Evolutionary conservation across 2,113 vertebrate genomes (phyloP), one percentile per base, ranked within the genome.

Genomic region (Phoenicopterus ruber): DNA sequence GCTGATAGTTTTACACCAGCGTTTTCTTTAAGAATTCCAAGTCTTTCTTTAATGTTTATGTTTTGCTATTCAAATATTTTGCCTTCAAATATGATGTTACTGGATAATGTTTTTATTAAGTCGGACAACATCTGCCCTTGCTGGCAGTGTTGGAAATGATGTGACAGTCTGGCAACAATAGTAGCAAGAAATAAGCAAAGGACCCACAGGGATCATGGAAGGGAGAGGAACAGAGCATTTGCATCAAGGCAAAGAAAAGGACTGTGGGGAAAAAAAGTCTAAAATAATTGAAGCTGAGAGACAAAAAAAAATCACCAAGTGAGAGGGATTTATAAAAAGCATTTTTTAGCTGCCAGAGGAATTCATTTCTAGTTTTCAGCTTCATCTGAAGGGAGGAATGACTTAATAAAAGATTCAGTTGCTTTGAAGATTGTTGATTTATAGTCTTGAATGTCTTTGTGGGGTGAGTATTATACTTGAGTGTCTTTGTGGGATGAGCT

Each of bases 41-140:
- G 10, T 78, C 31, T 90, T 77, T 85, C 54, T 83, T 81, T 77
- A 79, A 65, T 44, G 67, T 82, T 79, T 87, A 2, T 42, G 31
- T 83, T 93, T 81, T 40, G 21, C n/a, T 88, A 16, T 74, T 93
- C 20, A 82, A 58, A 66, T 81, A 83, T 80, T 96, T 95, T 90
- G 13, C 31, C n/a, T 94, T 34, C 44, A 71, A 66, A 54, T 93
- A 69, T 49, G 31, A 65, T 61, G 9, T n/a, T n/a, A n/a, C n/a
- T n/a, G n/a, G n/a, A n/a, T n/a, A n/a, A n/a, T n/a, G n/a, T n/a
- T 84, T 93, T 76, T 58, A 66, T 61, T 65, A 85, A 81, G 28
- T 86, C 72, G 84, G 86, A 78, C 66, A 94, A 84, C 52, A 93
- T 86, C 79, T 90, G 69, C 88, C 88, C 52, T 88, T 86, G 70